Evolutionary conservation across 2,797 vertebrate species (phyloP).

Genomic region (Mus caroli): DNA sequence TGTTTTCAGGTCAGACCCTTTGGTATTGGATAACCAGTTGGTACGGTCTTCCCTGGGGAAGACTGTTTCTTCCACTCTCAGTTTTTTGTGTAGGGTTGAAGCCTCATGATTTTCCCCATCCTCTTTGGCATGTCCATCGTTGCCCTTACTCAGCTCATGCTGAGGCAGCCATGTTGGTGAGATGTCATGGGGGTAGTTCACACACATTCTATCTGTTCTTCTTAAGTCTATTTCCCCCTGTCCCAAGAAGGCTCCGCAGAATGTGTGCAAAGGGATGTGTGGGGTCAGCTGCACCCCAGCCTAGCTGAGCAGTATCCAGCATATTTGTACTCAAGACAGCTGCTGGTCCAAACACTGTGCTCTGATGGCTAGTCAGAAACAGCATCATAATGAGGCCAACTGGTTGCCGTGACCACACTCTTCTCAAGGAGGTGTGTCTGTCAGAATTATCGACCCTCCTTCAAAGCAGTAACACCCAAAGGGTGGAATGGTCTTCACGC

Average conservation of each 20-base stretch:
- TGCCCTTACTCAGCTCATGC: too few species aligned
- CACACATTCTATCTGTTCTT: background rate
- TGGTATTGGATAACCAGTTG: background rate
- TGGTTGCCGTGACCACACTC: background rate
- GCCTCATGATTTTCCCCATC: background rate
- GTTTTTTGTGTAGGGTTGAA: background rate
- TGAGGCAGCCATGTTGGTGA: background rate
- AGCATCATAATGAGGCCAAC: background rate
- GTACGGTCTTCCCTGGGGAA: background rate
- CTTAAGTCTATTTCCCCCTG: background rate
- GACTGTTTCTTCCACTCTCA: background rate
- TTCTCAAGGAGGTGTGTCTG: slow-evolving; percentile 1
- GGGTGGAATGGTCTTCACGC: background rate
- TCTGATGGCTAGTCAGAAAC: background rate
- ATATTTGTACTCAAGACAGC: rapidly evolving
- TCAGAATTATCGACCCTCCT: background rate
- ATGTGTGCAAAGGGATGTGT: background rate
- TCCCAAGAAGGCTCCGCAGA: background rate
- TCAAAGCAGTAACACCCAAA: background rate
- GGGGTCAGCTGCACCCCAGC: background rate
- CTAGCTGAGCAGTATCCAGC: background rate
- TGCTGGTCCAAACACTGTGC: background rate
- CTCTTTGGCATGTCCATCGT: background rate
- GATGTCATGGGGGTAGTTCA: background rate
- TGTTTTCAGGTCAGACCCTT: background rate